Percentiles rank a stretch among this genome's conserved stretches.
These are phyloP conservation scores for Epistrophe grossulariae DNA, from an alignment of 2,888 invertebrate genomes.

Conservation along the genomic window DNA sequence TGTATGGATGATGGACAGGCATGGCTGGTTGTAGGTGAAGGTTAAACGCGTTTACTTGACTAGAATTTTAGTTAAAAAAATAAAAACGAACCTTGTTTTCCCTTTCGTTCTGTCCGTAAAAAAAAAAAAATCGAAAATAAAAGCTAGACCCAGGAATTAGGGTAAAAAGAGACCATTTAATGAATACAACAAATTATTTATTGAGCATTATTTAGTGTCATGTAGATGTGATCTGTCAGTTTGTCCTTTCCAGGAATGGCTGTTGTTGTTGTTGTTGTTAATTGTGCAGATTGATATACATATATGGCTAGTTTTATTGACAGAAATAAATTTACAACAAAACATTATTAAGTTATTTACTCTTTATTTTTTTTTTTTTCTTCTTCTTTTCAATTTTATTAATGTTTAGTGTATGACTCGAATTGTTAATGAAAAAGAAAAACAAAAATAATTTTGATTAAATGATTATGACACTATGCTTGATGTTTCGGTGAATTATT, in stretches of 20 bases:
- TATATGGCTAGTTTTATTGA: slow-evolving; percentile 42
- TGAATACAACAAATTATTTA: slow-evolving; percentile 15
- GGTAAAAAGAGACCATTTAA: slow-evolving; percentile 17
- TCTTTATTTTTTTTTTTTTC: slow-evolving; percentile 26
- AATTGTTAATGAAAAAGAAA: slow-evolving; percentile 64
- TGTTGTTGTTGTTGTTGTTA: slow-evolving; percentile 48
- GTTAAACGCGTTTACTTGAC: slow-evolving; percentile 72
- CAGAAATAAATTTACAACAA: slow-evolving; percentile 33
- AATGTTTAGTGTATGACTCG: slow-evolving; percentile 42
- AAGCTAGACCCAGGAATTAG: neutral
- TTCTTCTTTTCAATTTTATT: neutral
- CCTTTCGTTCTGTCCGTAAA: slow-evolving; percentile 13
- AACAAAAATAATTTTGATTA: slow-evolving; percentile 43
- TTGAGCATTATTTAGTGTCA: neutral
- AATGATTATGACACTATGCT: slow-evolving; percentile 68
- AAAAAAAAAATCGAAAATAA: neutral
- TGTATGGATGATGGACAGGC: slow-evolving; percentile 76
- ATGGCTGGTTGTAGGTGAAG: slow-evolving; percentile 76
- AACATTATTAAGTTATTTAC: slow-evolving; percentile 22
- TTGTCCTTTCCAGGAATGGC: slow-evolving; percentile 42
- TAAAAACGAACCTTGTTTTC: slow-evolving; percentile 16
- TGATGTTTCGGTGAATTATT: slow-evolving; percentile 68
- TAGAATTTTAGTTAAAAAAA: slow-evolving; percentile 65
- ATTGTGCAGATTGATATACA: slow-evolving; percentile 70
- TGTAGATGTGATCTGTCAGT: slow-evolving; percentile 31